Evolutionary conservation across 1,140 invertebrate genomes (phyloP), one percentile per base, ranked within the genome.

Genomic region (Papilio polyxenes): DNA sequence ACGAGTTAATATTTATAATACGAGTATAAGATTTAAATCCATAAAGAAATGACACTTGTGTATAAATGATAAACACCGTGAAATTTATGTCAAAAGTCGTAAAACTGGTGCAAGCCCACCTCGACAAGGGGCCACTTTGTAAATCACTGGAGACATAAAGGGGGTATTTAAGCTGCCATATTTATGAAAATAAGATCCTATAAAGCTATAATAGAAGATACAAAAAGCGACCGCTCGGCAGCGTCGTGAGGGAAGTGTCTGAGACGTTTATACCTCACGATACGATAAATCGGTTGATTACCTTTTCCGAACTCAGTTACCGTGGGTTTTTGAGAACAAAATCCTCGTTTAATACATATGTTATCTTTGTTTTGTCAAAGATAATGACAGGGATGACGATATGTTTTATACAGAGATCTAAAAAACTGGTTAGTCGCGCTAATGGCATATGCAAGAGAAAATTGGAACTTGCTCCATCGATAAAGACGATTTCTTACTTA

Each of bases 181-280:
- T 94, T 94, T 94, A 93, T 94, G 92, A 91, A 93, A 94, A 93
- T 94, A 94, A 93, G 92, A 92, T 90, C 85, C 88, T 88, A 87
- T 89, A 87, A 88, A 89, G 89, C 89, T 89, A 91, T 93, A 93
- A 93, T 92, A 90, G 91, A 89, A 92, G 90, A 93, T 92, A 93
- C 92, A 93, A 93, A 93, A 93, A 92, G 87, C 90, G 87, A 87
- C 85, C 87, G 89, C 86, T 83, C 87, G 85, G 81, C 86, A 87
- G 87, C 91, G 89, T 89, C 88, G 87, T 84, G 86, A 84, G 86
- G 82, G 85, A 82, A 75, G 79, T 51, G 49, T 20, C 62, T 2
- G 20, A 72, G n/a, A 81, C 51, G 37, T 84, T 92, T 90, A 89
- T 11, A 87, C 8, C 7, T 7, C 74, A 85, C 89, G 91, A 89